A percentile compares a stretch with the other conserved stretches of the same genome.
Evolutionary conservation across 2,113 vertebrate genomes (phyloP).

Genomic region (Eira barbara): DNA sequence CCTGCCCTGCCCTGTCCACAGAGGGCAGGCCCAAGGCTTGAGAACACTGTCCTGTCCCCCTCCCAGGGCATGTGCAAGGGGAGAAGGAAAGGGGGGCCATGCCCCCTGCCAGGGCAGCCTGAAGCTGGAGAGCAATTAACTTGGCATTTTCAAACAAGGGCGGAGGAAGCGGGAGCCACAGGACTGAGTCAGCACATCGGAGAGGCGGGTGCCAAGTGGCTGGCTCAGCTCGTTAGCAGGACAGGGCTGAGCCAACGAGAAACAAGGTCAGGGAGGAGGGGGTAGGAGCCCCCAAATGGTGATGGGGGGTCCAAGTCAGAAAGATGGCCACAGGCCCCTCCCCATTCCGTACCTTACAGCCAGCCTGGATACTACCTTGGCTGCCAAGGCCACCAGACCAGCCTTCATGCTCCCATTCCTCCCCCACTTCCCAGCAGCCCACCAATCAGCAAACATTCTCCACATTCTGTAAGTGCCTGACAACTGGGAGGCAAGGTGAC

Average conservation of each 20-base stretch:
- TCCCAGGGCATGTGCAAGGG: background rate
- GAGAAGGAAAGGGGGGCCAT: background rate
- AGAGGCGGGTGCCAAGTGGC: constrained; percentile 32
- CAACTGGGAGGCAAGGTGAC: background rate
- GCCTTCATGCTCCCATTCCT: background rate
- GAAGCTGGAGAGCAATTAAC: constrained; percentile 70
- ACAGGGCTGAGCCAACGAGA: constrained; percentile 36
- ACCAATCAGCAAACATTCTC: background rate
- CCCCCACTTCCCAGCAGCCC: background rate
- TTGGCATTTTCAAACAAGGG: constrained; percentile 62
- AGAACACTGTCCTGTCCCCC: background rate
- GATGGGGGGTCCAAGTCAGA: background rate
- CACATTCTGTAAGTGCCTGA: background rate
- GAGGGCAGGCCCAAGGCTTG: background rate
- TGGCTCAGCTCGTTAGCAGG: constrained; percentile 72
- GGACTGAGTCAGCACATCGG: constrained; percentile 67
- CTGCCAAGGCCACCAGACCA: background rate
- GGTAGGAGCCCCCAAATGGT: background rate
- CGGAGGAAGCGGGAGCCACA: constrained; percentile 57
- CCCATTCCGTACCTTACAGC: background rate
- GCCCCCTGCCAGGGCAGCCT: constrained; percentile 38
- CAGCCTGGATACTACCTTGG: background rate
- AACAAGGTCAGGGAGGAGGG: constrained; percentile 58
- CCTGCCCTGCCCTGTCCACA: background rate
- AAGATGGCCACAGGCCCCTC: background rate